Percentiles rank a stretch among this genome's conserved stretches.
Evolutionary conservation across 2,888 invertebrate species (phyloP).

Genomic region (Plagodis pulveraria): DNA sequence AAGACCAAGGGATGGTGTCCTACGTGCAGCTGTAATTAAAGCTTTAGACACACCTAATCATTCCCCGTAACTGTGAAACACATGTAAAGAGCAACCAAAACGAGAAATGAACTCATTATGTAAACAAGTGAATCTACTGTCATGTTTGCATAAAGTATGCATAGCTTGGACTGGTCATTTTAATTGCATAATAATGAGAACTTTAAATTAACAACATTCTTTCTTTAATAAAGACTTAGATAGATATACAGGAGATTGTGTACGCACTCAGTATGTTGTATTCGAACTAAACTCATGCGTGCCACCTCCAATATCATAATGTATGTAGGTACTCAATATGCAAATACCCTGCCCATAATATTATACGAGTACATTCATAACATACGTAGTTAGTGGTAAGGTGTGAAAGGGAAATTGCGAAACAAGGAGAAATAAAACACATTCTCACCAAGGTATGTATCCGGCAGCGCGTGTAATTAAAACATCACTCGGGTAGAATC

Average conservation of each 20-base stretch:
- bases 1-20: conserved; percentile 40
- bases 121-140: no score
- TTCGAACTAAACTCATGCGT: no score
- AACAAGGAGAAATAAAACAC: conserved; percentile 70
- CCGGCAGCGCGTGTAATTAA: conserved; percentile 65
- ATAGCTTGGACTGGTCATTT: neutral
- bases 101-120: neutral
- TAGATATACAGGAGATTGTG: no score
- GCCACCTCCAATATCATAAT: no score
- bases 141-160: neutral
- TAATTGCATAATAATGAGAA: no score
- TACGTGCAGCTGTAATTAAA: conserved; percentile 62
- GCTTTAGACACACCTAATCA: conserved; percentile 7
- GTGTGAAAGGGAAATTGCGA: conserved; percentile 45
- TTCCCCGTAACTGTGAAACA: neutral
- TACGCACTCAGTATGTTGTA: no score
- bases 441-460: conserved; percentile 58
- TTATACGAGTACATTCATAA: no score
- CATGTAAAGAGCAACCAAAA: neutral
- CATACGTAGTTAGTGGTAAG: conserved; percentile 5
- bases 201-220: no score
- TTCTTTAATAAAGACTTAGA: no score
- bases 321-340: no score
- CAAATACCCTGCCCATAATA: no score
- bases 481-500: conserved; percentile 50